Conservation (phyloP, 2,888 invertebrate genomes). For the Ophion ellenae region DNA sequence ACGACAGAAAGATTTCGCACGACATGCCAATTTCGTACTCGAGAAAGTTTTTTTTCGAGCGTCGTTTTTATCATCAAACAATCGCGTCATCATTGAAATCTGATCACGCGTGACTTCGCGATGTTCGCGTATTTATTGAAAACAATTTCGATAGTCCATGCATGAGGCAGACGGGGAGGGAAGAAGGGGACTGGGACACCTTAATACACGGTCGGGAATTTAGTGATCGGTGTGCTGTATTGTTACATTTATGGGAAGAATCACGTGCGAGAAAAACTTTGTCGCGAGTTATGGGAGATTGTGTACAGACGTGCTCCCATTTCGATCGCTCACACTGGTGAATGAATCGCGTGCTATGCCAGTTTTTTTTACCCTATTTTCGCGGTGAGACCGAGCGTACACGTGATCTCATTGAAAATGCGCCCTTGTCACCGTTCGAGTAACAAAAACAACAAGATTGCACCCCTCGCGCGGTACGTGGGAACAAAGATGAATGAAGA, state of each 20-base stretch:
- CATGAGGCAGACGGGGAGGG: not conserved
- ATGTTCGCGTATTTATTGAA: not conserved
- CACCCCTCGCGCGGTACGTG: not conserved
- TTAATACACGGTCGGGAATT: not conserved
- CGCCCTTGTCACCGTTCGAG: constrained; percentile 3
- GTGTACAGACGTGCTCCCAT: constrained; percentile 23
- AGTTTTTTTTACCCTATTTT: constrained; percentile 41
- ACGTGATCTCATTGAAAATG: constrained; percentile 28
- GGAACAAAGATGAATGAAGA: not conserved
- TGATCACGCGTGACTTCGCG: not conserved
- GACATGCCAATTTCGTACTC: not conserved
- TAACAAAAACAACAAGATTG: constrained; percentile 11
- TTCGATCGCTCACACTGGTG: constrained; percentile 29
- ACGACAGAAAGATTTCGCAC: no score
- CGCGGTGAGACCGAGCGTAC: constrained; percentile 26
- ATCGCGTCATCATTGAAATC: not conserved
- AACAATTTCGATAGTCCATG: not conserved
- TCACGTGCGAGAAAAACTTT: constrained; percentile 33
- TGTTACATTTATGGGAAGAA: not conserved
- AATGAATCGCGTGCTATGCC: constrained; percentile 56
- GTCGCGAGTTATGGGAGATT: not conserved
- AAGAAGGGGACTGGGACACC: not conserved
- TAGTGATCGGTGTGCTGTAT: not conserved
- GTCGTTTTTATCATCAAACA: not conserved
- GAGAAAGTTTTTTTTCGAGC: not conserved